Percentiles rank a stretch among this genome's conserved stretches.
phyloP scores from a whole-genome alignment of 2,797 vertebrate genomes.

The Mycteria americana region DNA sequence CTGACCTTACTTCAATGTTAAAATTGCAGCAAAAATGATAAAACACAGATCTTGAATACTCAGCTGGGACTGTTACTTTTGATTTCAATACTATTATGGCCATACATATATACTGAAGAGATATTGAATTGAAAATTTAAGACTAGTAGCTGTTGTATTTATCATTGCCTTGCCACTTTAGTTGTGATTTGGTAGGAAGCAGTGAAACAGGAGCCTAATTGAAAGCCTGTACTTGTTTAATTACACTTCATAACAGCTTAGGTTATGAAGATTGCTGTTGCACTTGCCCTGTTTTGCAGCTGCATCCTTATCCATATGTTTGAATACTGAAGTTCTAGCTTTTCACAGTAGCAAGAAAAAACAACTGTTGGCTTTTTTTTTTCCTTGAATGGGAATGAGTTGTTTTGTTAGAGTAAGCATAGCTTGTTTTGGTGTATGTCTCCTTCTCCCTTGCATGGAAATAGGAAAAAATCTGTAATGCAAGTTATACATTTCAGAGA shows the following conservation, averaged over 20 bases:
- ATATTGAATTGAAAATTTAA: background rate
- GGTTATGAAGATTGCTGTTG: background rate
- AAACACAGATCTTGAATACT: background rate
- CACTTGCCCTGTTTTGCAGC: background rate
- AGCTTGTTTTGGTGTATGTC: background rate
- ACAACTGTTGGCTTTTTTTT: fast-evolving
- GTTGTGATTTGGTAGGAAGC: background rate
- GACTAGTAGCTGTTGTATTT: background rate
- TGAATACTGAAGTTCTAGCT: background rate
- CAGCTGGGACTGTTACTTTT: background rate
- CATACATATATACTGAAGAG: background rate
- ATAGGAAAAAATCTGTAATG: background rate
- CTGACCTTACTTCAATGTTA: background rate
- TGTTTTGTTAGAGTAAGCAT: background rate
- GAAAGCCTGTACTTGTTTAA: background rate
- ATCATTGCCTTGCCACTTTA: background rate
- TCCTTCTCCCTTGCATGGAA: background rate
- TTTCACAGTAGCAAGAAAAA: background rate
- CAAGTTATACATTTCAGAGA: background rate
- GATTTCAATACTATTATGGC: background rate
- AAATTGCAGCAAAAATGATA: background rate
- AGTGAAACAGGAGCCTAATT: background rate
- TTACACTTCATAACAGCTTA: background rate
- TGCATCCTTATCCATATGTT: background rate
- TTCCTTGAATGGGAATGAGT: background rate